These are phyloP conservation scores for Scleropages formosus DNA, from an alignment of 2,797 vertebrate species.

Conservation along the genomic window DNA sequence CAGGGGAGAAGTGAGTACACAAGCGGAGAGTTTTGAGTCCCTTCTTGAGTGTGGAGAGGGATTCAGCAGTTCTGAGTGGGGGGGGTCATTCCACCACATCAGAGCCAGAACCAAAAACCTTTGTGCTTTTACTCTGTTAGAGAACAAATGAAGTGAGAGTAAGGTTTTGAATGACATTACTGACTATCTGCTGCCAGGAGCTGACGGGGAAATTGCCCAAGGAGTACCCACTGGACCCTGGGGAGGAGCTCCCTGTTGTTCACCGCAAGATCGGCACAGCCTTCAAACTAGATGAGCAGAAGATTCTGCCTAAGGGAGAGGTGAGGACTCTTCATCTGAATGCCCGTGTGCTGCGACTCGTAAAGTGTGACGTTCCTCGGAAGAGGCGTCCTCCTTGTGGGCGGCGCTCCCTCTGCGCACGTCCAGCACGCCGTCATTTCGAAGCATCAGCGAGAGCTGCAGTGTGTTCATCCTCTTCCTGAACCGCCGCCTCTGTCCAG, in stretches of 20 bases:
- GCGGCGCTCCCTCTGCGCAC: no score
- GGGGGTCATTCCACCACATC: no score
- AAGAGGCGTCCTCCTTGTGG: no score
- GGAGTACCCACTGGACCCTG: constrained; percentile 92
- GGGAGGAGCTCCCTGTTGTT: constrained; percentile 88
- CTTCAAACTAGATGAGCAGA: constrained; percentile 96
- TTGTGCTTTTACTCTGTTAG: background rate
- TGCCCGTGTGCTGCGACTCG: no score
- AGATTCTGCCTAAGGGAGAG: constrained; percentile 93
- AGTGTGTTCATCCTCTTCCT: background rate
- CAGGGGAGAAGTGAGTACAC: no score
- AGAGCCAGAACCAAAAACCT: no score
- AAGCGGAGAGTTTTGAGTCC: no score
- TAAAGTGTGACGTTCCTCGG: no score
- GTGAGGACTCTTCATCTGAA: constrained; percentile 66
- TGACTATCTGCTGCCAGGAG: constrained; percentile 68
- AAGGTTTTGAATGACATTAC: no score
- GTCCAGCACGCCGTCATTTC: no score
- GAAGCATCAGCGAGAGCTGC: background rate
- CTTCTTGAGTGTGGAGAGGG: no score
- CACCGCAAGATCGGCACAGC: constrained; percentile 93
- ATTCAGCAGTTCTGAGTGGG: no score
- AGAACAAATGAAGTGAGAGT: background rate
- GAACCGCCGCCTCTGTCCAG: background rate
- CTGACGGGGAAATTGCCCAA: constrained; percentile 93